Conservation (phyloP, 2,113 vertebrate species). For the Athene noctua region DNA sequence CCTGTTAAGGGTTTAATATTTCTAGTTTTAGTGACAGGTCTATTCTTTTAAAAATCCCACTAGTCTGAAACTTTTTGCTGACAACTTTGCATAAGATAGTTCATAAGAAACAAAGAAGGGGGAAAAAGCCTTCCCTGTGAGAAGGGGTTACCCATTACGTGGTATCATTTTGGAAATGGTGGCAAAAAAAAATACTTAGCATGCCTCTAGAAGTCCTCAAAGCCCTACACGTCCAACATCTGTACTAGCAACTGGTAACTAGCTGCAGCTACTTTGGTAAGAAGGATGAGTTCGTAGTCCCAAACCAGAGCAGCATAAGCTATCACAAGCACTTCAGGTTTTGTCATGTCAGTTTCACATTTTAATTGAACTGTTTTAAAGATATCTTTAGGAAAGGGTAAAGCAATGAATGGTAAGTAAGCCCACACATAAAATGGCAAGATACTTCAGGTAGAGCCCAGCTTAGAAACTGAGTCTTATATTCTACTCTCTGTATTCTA, state of each 20-base stretch:
- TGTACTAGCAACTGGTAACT: neutral
- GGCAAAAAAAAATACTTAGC: neutral
- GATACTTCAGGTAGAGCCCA: neutral
- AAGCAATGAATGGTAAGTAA: neutral
- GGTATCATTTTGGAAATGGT: neutral
- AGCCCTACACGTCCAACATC: neutral
- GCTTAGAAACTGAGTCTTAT: neutral
- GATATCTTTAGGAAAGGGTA: neutral
- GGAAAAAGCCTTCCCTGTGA: neutral
- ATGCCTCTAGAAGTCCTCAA: neutral
- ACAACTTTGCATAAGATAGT: neutral
- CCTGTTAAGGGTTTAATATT: neutral
- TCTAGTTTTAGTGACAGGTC: neutral
- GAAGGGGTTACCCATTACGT: neutral
- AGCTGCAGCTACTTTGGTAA: neutral
- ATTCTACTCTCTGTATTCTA: neutral
- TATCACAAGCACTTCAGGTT: neutral
- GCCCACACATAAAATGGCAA: neutral
- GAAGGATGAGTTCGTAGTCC: neutral
- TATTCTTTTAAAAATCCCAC: neutral
- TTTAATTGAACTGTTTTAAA: neutral
- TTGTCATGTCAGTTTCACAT: neutral
- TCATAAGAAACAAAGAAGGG: neutral
- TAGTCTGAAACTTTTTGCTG: neutral
- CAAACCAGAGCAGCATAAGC: neutral